These are phyloP conservation scores for Morone chrysops DNA, from an alignment of 2,113 vertebrate genomes.

Conservation along the genomic window DNA sequence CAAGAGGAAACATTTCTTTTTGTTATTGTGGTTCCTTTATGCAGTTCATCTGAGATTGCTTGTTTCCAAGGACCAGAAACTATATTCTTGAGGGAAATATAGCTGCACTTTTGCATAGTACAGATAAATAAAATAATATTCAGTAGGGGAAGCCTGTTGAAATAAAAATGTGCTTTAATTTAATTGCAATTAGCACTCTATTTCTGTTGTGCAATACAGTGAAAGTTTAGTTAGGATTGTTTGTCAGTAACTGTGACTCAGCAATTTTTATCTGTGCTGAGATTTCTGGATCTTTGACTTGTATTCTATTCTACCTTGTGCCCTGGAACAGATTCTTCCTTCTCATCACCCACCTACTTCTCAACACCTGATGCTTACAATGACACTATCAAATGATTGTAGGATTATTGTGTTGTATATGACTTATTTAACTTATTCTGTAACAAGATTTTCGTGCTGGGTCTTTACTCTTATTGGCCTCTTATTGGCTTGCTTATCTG, in stretches of 20 bases:
- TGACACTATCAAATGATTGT: neutral
- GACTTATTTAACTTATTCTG: neutral
- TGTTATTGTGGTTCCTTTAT: conserved; percentile 14
- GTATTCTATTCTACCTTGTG: neutral
- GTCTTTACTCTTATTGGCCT: neutral
- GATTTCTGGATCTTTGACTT: neutral
- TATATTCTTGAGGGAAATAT: neutral
- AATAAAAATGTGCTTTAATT: neutral
- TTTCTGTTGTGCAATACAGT: neutral
- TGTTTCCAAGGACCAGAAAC: conserved; percentile 12
- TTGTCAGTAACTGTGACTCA: conserved; percentile 13
- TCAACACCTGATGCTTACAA: neutral
- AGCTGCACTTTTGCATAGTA: neutral
- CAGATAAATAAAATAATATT: neutral
- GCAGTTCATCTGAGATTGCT: conserved; percentile 18
- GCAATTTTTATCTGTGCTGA: neutral
- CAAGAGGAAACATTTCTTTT: conserved; percentile 27
- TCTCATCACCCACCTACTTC: neutral
- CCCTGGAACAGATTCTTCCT: conserved; percentile 9
- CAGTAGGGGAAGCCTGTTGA: neutral
- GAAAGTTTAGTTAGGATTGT: neutral
- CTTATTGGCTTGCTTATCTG: neutral
- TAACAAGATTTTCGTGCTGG: neutral
- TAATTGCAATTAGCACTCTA: neutral
- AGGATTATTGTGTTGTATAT: neutral